A percentile compares a stretch with the other conserved stretches of the same genome.
Conservation (phyloP, 2,888 invertebrate genomes). For the Alloplasta piceator region DNA sequence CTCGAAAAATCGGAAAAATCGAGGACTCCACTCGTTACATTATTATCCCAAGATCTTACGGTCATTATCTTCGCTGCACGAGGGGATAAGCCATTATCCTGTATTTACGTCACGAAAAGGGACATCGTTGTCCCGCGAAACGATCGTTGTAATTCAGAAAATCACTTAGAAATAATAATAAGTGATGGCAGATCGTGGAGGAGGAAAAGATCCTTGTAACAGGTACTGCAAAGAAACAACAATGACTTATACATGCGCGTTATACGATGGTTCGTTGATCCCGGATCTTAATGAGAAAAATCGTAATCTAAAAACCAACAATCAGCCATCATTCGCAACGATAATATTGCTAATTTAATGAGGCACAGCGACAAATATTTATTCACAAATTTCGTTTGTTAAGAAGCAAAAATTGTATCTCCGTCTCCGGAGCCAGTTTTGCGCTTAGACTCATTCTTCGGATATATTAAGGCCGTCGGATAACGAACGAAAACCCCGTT, state of each 20-base stretch:
- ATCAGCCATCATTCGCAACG: neutral
- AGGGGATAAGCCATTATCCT: constrained; percentile 78
- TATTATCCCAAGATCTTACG: constrained; percentile 78
- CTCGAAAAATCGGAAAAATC: constrained; percentile 31
- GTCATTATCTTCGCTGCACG: constrained; percentile 78
- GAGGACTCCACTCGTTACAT: constrained; percentile 58
- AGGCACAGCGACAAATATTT: constrained; percentile 14
- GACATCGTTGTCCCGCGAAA: constrained; percentile 72
- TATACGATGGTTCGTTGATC: constrained; percentile 21
- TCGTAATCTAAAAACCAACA: neutral
- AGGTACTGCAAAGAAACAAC: constrained; percentile 17
- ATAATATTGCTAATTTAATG: neutral
- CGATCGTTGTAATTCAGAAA: constrained; percentile 79
- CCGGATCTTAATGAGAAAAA: constrained; percentile 38
- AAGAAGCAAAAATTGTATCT: neutral
- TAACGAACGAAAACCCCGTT: constrained; percentile 37
- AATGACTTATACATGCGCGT: constrained; percentile 26
- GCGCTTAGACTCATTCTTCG: neutral
- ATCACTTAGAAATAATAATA: constrained; percentile 81
- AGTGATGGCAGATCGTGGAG: constrained; percentile 47
- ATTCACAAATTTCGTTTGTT: neutral
- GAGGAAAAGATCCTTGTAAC: constrained; percentile 32
- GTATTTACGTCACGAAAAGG: constrained; percentile 79
- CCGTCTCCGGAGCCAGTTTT: neutral
- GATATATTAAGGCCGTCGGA: constrained; percentile 3